phyloP scores from a whole-genome alignment of 2,113 vertebrate species.

The Neofelis nebulosa region DNA sequence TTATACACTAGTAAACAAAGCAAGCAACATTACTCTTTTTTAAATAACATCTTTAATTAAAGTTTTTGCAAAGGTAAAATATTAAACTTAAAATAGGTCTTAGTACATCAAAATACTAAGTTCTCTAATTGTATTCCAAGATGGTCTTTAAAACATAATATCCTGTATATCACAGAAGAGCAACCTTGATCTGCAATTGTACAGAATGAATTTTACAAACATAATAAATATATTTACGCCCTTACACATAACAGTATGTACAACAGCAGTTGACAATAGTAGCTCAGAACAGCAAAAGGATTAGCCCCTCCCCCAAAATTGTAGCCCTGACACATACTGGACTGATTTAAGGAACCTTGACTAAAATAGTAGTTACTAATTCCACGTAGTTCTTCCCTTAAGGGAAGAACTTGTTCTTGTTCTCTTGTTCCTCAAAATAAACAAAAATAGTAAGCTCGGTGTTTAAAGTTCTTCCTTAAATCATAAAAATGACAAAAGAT shows the following conservation, averaged over 20 bases:
- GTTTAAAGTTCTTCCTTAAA: slow-evolving; percentile 67
- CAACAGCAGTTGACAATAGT: slow-evolving; percentile 92
- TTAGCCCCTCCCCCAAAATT: slow-evolving; percentile 79
- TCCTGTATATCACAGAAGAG: slow-evolving; percentile 90
- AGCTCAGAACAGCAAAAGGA: slow-evolving; percentile 87
- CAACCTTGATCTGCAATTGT: slow-evolving; percentile 91
- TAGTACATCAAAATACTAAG: slow-evolving; percentile 93
- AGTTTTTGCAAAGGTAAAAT: slow-evolving; percentile 94
- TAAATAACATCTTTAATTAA: slow-evolving; percentile 95
- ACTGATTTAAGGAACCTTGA: slow-evolving; percentile 78
- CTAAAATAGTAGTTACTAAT: slow-evolving; percentile 77
- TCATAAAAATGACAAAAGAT: slow-evolving; percentile 74
- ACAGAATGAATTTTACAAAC: slow-evolving; percentile 93
- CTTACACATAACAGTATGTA: slow-evolving; percentile 91
- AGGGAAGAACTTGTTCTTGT: slow-evolving; percentile 23
- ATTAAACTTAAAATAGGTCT: slow-evolving; percentile 93
- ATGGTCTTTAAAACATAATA: slow-evolving; percentile 90
- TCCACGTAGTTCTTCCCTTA: slow-evolving; percentile 77
- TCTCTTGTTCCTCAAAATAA: slow-evolving; percentile 81
- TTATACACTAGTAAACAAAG: slow-evolving; percentile 71
- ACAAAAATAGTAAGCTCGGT: slow-evolving; percentile 56
- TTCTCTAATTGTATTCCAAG: slow-evolving; percentile 91
- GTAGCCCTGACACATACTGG: slow-evolving; percentile 80
- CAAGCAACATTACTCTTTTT: slow-evolving; percentile 85
- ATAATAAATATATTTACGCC: slow-evolving; percentile 93